Conservation (phyloP, 2,797 vertebrate genomes). For the Manis pentadactyla region DNA sequence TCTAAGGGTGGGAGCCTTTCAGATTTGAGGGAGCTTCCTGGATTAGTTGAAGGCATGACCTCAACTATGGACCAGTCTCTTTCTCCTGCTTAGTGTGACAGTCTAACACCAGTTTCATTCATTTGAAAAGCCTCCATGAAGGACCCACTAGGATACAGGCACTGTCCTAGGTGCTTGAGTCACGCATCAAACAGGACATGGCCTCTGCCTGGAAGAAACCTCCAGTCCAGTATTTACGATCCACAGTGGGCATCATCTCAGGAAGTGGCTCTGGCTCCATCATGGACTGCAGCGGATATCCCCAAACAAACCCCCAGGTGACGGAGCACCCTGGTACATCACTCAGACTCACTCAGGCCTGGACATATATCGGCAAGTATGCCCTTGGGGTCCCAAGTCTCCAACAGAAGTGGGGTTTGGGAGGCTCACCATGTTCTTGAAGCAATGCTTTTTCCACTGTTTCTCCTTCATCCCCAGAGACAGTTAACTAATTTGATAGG, state of each 20-base stretch:
- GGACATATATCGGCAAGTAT: neutral
- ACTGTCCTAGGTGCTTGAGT: neutral
- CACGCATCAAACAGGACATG: neutral
- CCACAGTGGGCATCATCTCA: neutral
- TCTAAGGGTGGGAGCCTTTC: neutral
- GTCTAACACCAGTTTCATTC: neutral
- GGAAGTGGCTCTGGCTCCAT: neutral
- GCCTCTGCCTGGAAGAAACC: neutral
- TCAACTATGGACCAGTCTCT: neutral
- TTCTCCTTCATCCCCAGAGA: neutral
- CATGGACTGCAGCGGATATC: neutral
- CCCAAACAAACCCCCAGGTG: neutral
- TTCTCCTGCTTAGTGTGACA: too few relatives aligned
- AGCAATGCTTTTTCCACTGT: neutral
- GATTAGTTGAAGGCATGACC: neutral
- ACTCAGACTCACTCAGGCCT: neutral
- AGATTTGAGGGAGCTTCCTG: neutral
- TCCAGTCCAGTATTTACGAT: neutral
- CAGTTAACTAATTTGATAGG: neutral
- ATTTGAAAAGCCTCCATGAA: neutral
- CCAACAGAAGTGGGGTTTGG: neutral
- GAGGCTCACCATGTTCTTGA: neutral
- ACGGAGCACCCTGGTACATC: neutral
- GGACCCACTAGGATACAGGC: neutral
- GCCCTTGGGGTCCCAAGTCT: neutral